A percentile compares a stretch with the other conserved stretches of the same genome.
phyloP scores from a whole-genome alignment of 2,888 invertebrate species.

The Napeogenes sylphis region DNA sequence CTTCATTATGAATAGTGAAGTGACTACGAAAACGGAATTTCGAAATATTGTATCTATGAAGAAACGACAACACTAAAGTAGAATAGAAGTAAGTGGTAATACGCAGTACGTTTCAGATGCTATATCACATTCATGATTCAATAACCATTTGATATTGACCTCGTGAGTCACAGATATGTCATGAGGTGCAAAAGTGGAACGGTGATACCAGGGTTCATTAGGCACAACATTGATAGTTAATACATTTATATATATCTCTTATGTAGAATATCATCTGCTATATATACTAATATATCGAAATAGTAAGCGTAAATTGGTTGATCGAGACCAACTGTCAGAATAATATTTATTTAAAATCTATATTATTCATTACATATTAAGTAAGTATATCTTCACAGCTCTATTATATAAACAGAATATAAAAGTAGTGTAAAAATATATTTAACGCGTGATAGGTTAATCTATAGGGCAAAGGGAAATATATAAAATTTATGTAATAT shows the following conservation, averaged over 20 bases:
- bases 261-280: constrained; percentile 60
- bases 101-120: constrained; percentile 57
- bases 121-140: constrained; percentile 26
- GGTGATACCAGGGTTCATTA: constrained; percentile 52
- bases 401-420: constrained; percentile 40
- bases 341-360: constrained; percentile 42
- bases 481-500: constrained; percentile 20
- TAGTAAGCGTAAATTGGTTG: constrained; percentile 73
- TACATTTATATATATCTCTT: constrained; percentile 55
- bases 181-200: neutral
- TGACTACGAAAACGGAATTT: constrained; percentile 46
- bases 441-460: constrained; percentile 45
- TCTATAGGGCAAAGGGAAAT: constrained; percentile 29
- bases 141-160: neutral
- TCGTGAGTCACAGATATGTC: neutral
- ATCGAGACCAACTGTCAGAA: constrained; percentile 57
- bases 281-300: constrained; percentile 66
- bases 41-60: constrained; percentile 53
- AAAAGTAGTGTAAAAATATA: constrained; percentile 63
- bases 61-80: constrained; percentile 53
- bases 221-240: constrained; percentile 65
- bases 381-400: constrained; percentile 29
- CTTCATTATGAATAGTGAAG: too few species aligned
- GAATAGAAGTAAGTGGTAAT: constrained; percentile 43
- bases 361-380: constrained; percentile 31